These are phyloP conservation scores for Zaprionus nigranus DNA, from an alignment of 1,140 invertebrate genomes.

Conservation along the genomic window DNA sequence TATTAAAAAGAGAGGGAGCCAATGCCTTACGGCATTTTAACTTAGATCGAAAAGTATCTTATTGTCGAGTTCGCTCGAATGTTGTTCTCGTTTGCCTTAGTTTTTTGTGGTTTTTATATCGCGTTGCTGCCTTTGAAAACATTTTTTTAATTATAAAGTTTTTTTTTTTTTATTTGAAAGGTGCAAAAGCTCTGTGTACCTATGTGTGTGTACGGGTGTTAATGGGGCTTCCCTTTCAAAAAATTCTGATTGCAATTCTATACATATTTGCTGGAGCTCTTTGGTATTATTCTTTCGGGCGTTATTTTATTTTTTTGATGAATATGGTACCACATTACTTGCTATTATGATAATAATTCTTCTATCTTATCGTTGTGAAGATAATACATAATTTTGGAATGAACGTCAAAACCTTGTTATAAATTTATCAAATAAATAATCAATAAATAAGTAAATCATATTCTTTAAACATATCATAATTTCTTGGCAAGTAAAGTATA, in stretches of 20 bases:
- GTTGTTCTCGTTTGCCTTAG: background rate
- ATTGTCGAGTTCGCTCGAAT: no score
- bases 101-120: constrained; percentile 38
- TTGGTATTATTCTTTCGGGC: no score
- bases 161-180: constrained; percentile 56
- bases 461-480: no score
- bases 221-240: constrained; percentile 47
- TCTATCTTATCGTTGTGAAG: no score
- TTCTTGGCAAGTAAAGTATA: background rate
- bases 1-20: no score
- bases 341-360: no score
- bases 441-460: background rate
- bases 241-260: constrained; percentile 17
- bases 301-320: no score
- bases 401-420: no score
- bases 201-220: background rate
- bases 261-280: background rate
- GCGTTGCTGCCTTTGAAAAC: constrained; percentile 46
- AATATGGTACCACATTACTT: no score
- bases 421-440: background rate
- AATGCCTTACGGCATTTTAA: no score
- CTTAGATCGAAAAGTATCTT: no score
- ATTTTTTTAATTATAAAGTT: constrained; percentile 64
- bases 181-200: constrained; percentile 47
- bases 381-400: no score